A percentile compares a stretch with the other conserved stretches of the same genome.
Evolutionary conservation across 2,797 vertebrate species (phyloP).

Genomic region (Spondyliosoma cantharus): DNA sequence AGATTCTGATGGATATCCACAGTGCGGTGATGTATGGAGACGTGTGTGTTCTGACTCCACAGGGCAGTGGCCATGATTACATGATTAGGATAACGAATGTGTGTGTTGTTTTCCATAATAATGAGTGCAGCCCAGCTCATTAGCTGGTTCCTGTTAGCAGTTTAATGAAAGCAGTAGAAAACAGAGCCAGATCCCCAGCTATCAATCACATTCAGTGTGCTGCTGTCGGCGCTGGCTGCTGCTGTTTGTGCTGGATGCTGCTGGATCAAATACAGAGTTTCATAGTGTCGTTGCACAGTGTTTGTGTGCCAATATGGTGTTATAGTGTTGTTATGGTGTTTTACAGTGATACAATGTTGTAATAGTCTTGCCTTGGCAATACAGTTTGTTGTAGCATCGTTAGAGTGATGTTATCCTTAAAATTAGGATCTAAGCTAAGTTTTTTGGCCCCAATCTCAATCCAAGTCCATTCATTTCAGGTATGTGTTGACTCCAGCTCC

Average conservation of each 20-base stretch:
- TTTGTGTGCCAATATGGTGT: too few relatives aligned
- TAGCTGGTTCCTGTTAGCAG: slow-evolving; percentile 72
- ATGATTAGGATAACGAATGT: slow-evolving; percentile 71
- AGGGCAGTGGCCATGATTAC: slow-evolving; percentile 65
- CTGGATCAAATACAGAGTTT: background rate
- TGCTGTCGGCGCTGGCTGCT: slow-evolving; percentile 17
- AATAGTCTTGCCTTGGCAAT: too few relatives aligned
- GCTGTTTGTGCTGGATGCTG: background rate
- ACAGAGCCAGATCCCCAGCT: slow-evolving; percentile 28
- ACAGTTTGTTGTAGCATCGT: too few relatives aligned
- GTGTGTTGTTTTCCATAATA: slow-evolving; percentile 68
- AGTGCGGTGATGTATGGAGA: slow-evolving; percentile 56
- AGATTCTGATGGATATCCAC: slow-evolving; percentile 57
- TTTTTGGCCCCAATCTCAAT: too few relatives aligned
- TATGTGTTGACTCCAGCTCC: too few relatives aligned
- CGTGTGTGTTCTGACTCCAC: slow-evolving; percentile 59
- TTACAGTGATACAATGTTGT: too few relatives aligned
- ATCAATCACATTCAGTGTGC: slow-evolving; percentile 58
- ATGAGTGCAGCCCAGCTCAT: slow-evolving; percentile 69
- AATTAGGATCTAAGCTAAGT: too few relatives aligned
- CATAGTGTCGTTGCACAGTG: background rate
- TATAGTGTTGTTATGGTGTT: background rate
- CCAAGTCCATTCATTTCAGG: too few relatives aligned
- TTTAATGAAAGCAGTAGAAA: slow-evolving; percentile 63
- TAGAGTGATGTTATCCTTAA: too few relatives aligned